Percentiles rank a stretch among this genome's conserved stretches.
Conservation (phyloP, 2,797 vertebrate species). For the Crypturellus tataupa region DNA sequence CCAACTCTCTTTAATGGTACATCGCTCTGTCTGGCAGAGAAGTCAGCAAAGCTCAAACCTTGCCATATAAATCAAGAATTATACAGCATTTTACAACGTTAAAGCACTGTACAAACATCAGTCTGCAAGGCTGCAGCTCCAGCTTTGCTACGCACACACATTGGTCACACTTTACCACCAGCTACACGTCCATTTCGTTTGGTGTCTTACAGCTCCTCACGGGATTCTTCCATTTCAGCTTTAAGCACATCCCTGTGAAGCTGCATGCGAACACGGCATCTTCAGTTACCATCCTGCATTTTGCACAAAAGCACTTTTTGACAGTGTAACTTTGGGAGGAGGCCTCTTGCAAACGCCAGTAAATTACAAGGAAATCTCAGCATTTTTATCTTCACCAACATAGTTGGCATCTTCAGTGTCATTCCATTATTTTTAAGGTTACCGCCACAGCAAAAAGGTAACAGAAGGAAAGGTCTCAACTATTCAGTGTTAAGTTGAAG, state of each 20-base stretch:
- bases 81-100: not conserved
- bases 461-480: not conserved
- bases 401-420: not conserved
- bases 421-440: not conserved
- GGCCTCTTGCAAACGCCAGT: not conserved
- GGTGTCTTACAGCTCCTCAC: not conserved
- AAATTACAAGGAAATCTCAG: not conserved
- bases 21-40: not conserved
- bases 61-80: not conserved
- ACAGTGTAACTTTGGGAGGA: not conserved
- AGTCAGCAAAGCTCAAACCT: slow-evolving; percentile 19
- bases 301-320: not conserved
- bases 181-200: not conserved
- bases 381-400: not conserved
- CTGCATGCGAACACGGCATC: not conserved
- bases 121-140: not conserved
- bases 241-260: not conserved
- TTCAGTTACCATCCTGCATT: not conserved
- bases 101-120: not conserved
- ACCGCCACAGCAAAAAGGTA: not conserved
- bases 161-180: not conserved
- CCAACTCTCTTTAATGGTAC: slow-evolving; percentile 51
- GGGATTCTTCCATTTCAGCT: not conserved
- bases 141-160: not conserved
- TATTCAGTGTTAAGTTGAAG: not conserved